Base-by-base conservation (phyloP, 1,140 invertebrate species). In the Meloidogyne floridensis region DNA sequence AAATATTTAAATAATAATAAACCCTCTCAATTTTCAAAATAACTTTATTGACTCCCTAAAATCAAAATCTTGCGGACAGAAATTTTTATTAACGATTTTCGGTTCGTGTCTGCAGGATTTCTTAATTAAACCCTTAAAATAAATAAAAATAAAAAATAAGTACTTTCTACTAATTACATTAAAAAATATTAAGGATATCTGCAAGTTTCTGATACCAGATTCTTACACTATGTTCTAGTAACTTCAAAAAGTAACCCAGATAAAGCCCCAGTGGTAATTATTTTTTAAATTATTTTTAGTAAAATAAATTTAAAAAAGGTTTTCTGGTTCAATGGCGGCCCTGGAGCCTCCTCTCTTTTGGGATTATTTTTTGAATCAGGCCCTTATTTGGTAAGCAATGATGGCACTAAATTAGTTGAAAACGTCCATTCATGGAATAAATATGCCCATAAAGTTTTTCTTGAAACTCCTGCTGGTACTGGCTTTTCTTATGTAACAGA, bases 291-390 rank as follows among this genome's bases (percentile, higher is more conserved):
- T 72, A 32, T 8, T 43, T 77, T 77, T 42, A 59, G 4, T 77
- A 15, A 13, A 3, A n/a, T 15, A 13, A 47, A 47, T 77, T 42
- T 42, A 11, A 75, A 32, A 32, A 43, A 92, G 2, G 87, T 93
- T 10, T 82, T 93, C 13, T 93, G 92, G 92, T 82, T 93, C 84
- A 93, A 92, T 87, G 92, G 92, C 47, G 92, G 92, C 70, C 92
- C 92, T 77, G 92, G 92, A 0, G 92, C 92, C 84, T 91, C 91
- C 81, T 92, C 92, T 53, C 80, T 92, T 72, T 86, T 90, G 59
- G 92, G 92, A 8, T 83, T 92, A 2, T 86, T 93, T 5, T 89
- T 86, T 80, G 92, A 93, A 86, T 88, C 91, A 84, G 92, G 92
- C 15, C 92, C 92, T 18, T 92, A 91, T 85, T 86, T 84, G 77